Percentiles rank a stretch among this genome's conserved stretches.
Evolutionary conservation across 2,888 invertebrate species (phyloP).

Genomic region (Megastigmus dorsalis): DNA sequence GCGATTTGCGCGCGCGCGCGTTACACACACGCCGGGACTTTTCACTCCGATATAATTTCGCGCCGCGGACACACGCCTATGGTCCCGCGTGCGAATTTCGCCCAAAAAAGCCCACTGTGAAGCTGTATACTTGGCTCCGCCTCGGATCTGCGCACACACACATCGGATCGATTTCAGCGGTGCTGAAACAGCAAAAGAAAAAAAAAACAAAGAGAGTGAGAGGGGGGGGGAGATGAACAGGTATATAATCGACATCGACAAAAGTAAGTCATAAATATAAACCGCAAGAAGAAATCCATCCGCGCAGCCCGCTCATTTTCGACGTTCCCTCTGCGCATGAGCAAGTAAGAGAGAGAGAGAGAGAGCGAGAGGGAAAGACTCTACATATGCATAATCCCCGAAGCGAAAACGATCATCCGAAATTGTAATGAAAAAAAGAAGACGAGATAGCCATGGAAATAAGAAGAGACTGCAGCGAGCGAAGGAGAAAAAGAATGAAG

Average conservation of each 20-base stretch:
- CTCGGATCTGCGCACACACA: background rate
- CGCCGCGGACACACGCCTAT: no score
- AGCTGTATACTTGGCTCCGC: no score
- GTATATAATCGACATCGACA: background rate
- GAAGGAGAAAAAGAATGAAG: background rate
- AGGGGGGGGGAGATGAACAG: no score
- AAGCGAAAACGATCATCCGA: background rate
- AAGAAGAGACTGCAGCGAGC: background rate
- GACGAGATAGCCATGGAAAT: background rate
- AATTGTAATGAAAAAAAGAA: slow-evolving; percentile 10
- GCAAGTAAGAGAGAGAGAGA: background rate
- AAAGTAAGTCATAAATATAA: slow-evolving; percentile 42
- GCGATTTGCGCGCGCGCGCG: background rate
- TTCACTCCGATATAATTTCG: background rate
- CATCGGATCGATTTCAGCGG: background rate
- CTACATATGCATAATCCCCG: background rate
- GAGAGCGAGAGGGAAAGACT: background rate
- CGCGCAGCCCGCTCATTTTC: background rate
- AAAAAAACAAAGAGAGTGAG: no score
- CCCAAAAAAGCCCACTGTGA: no score
- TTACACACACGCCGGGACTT: background rate
- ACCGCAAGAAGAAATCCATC: background rate
- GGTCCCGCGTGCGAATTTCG: background rate
- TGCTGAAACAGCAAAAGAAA: no score
- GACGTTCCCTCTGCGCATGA: background rate